phyloP scores from a whole-genome alignment of 35 echinoderm and acorn worm species.

The Apostichopus californicus region DNA sequence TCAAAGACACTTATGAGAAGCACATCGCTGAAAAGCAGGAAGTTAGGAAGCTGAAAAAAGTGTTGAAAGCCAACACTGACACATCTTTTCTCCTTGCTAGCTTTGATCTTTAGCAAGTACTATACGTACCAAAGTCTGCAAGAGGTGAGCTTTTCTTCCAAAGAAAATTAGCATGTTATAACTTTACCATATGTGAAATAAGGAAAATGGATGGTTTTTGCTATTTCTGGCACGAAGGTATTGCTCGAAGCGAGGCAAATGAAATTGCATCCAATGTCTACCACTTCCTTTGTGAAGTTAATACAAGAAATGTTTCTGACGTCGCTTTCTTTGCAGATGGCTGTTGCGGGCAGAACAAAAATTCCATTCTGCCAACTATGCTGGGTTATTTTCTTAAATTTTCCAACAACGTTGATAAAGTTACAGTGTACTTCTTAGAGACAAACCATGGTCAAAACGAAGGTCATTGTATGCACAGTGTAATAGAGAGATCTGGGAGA shows the following conservation, averaged over 20 bases:
- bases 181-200: constrained; percentile 78
- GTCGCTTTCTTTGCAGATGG: constrained; percentile 73
- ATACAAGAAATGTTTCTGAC: constrained; percentile 54
- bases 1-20: background rate
- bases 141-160: constrained; percentile 22
- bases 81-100: background rate
- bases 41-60: background rate
- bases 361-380: constrained; percentile 55
- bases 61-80: background rate
- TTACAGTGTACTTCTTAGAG: constrained; percentile 61
- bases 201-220: background rate
- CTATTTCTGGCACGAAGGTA: background rate
- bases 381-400: constrained; percentile 23
- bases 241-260: constrained; percentile 35
- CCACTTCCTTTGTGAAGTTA: constrained; percentile 12
- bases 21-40: background rate
- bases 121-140: too few species aligned
- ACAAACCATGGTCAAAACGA: constrained; percentile 58
- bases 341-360: background rate
- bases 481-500: background rate
- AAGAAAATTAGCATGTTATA: constrained; percentile 56
- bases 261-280: background rate
- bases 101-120: constrained; percentile 31
- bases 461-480: constrained; percentile 60
- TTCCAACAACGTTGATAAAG: background rate